Conservation (phyloP, 64 coral and sea anemone species). For the Astreopora myriophthalma region DNA sequence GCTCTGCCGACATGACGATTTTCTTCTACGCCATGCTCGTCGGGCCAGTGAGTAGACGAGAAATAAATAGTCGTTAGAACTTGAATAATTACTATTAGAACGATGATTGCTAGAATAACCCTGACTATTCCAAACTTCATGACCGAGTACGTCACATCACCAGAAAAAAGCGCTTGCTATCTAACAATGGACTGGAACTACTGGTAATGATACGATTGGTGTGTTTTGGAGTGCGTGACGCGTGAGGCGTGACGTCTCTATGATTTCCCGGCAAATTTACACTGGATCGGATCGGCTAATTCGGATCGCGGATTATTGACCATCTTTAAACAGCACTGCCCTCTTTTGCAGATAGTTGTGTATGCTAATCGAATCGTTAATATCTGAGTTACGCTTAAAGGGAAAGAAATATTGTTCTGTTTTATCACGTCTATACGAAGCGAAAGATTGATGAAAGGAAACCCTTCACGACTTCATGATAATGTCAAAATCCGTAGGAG, state of each 20-base stretch:
- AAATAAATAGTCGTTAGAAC: constrained; percentile 89
- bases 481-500: no score
- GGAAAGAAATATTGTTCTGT: no score
- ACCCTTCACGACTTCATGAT: no score
- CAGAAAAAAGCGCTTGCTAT: background rate
- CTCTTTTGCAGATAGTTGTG: no score
- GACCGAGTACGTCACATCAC: constrained; percentile 34
- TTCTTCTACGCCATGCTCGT: constrained; percentile 63
- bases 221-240: constrained; percentile 15
- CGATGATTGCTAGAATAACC: constrained; percentile 86
- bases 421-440: no score
- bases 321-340: no score
- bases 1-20: constrained; percentile 67
- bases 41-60: constrained; percentile 88
- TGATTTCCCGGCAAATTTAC: no score
- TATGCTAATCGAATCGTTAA: no score
- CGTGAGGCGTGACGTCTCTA: background rate
- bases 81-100: constrained; percentile 87
- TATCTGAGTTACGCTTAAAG: no score
- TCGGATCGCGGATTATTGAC: no score
- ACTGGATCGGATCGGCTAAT: no score
- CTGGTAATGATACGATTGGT: constrained; percentile 15
- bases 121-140: constrained; percentile 90
- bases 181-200: background rate
- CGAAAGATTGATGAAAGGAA: no score